These are phyloP conservation scores for Cynocephalus volans DNA, from an alignment of 2,113 vertebrate species.

Conservation along the genomic window DNA sequence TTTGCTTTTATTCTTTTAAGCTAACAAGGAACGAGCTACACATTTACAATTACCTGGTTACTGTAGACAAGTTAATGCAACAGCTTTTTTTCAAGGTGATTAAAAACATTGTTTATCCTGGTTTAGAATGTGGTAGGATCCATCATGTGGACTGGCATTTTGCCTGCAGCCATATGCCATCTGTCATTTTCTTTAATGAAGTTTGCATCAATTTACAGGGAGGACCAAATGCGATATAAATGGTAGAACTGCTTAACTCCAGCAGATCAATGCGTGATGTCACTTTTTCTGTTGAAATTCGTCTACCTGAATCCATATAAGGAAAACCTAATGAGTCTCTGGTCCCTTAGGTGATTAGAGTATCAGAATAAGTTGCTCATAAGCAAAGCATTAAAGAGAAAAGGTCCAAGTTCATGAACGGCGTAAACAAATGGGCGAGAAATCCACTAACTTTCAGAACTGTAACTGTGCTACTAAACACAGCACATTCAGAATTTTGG, in stretches of 20 bases:
- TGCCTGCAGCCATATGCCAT: conserved; percentile 74
- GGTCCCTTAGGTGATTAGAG: background rate
- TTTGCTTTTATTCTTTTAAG: background rate
- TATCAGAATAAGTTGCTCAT: conserved; percentile 31
- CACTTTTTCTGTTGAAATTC: background rate
- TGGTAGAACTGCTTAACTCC: conserved; percentile 44
- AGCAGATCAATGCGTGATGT: conserved; percentile 48
- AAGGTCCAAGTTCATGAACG: conserved; percentile 44
- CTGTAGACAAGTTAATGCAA: conserved; percentile 19
- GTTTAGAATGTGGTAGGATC: conserved; percentile 52
- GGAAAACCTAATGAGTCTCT: background rate
- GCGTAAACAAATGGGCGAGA: background rate
- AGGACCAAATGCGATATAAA: conserved; percentile 66
- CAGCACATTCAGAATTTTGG: background rate
- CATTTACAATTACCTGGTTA: conserved; percentile 64
- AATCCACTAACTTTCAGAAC: background rate
- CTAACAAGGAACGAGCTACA: conserved; percentile 67
- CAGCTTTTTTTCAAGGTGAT: conserved; percentile 63
- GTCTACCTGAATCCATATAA: background rate
- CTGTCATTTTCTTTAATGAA: conserved; percentile 81
- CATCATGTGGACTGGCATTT: conserved; percentile 56
- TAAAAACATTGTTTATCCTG: conserved; percentile 73
- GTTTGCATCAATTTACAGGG: conserved; percentile 76
- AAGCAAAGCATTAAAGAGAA: conserved; percentile 38
- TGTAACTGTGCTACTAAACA: background rate